Evolutionary conservation across 2,888 invertebrate species (phyloP).

Genomic region (Drosophila subsilvestris): DNA sequence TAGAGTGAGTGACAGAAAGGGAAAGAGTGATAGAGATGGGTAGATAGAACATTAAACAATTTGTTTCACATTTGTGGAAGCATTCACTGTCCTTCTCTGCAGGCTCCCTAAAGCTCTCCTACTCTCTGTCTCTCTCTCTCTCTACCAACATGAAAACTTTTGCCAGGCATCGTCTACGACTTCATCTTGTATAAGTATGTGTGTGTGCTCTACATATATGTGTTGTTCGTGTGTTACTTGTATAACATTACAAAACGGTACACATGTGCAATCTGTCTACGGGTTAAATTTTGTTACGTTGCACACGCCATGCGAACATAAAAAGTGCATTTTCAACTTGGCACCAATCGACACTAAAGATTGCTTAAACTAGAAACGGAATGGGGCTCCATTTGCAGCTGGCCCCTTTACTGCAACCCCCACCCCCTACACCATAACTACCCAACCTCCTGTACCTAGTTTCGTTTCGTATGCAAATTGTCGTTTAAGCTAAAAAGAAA

Average conservation of each 20-base stretch:
- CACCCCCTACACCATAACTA: neutral
- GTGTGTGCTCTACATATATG: slow-evolving; percentile 1
- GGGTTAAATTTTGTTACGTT: slow-evolving; percentile 49
- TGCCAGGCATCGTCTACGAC: slow-evolving; percentile 29
- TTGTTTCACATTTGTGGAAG: slow-evolving; percentile 56
- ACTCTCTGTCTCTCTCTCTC: slow-evolving; percentile 20
- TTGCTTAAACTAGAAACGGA: slow-evolving; percentile 17
- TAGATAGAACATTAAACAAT: slow-evolving; percentile 52
- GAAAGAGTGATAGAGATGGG: neutral
- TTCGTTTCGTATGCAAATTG: slow-evolving; percentile 44
- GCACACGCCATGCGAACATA: slow-evolving; percentile 55
- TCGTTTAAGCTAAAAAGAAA: slow-evolving; percentile 43
- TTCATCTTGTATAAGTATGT: slow-evolving; percentile 16
- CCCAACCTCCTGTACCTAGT: slow-evolving; percentile 3
- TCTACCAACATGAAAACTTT: slow-evolving; percentile 40
- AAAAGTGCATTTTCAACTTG: slow-evolving; percentile 68
- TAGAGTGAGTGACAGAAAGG: slow-evolving; percentile 4
- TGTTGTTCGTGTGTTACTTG: slow-evolving; percentile 15
- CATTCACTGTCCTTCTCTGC: slow-evolving; percentile 11
- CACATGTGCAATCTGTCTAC: slow-evolving; percentile 57
- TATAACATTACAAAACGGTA: slow-evolving; percentile 54
- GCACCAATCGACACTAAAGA: slow-evolving; percentile 49
- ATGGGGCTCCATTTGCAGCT: slow-evolving; percentile 13
- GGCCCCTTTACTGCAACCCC: neutral
- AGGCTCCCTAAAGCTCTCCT: too few relatives aligned